Evolutionary conservation across 2,888 invertebrate species (phyloP).

Genomic region (Auanema freiburgensis): DNA sequence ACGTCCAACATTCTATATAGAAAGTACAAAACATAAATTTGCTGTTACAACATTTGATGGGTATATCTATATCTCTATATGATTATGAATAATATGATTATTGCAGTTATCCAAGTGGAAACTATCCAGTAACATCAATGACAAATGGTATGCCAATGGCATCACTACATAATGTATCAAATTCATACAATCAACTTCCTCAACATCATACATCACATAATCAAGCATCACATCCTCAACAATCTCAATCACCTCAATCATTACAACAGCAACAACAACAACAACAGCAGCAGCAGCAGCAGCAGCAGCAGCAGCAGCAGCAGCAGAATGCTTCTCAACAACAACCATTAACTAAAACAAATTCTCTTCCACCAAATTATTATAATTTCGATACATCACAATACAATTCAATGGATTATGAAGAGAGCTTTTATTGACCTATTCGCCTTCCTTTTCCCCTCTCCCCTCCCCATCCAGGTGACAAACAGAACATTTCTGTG

Average conservation of each 20-base stretch:
- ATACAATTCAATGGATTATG: constrained; percentile 20
- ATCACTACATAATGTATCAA: neutral
- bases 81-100: neutral
- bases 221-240: neutral
- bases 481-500: no score
- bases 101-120: neutral
- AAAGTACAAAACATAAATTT: constrained; percentile 52
- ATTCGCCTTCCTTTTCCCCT: no score
- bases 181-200: no score
- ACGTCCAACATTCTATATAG: constrained; percentile 49
- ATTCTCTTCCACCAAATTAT: constrained; percentile 40
- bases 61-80: neutral
- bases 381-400: constrained; percentile 18
- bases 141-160: constrained; percentile 7
- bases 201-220: neutral
- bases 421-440: constrained; percentile 11
- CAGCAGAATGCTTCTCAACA: constrained; percentile 20
- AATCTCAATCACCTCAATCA: neutral
- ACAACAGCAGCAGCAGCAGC: constrained; percentile 1
- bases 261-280: constrained; percentile 5
- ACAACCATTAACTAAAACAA: constrained; percentile 35
- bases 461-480: no score
- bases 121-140: neutral
- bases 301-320: constrained; percentile 12
- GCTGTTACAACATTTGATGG: constrained; percentile 42